Evolutionary conservation across 1,140 invertebrate genomes (phyloP).

Genomic region (Halictus rubicundus): DNA sequence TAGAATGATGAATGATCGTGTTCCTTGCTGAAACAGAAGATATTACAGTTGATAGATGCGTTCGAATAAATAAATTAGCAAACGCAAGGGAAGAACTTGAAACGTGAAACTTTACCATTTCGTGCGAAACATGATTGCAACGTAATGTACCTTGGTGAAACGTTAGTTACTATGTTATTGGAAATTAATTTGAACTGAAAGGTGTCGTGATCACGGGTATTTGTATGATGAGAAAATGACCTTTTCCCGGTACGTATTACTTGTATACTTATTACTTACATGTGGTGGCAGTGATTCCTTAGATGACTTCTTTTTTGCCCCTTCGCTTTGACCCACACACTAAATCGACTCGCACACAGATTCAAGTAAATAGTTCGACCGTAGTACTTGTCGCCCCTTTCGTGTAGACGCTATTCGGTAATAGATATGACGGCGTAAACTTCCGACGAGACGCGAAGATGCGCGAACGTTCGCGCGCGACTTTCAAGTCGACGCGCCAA

Average conservation of each 20-base stretch:
- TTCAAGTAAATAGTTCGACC: slow-evolving; percentile 52
- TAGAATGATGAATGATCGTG: slow-evolving; percentile 79
- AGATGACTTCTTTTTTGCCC: slow-evolving; percentile 57
- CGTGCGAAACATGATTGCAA: slow-evolving; percentile 74
- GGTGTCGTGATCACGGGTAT: neutral
- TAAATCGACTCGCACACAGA: slow-evolving; percentile 51
- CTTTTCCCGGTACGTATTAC: slow-evolving; percentile 44
- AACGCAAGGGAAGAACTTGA: neutral
- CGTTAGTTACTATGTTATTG: slow-evolving; percentile 52
- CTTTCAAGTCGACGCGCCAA: neutral
- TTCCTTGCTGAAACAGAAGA: slow-evolving; percentile 74
- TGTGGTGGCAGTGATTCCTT: slow-evolving; percentile 43
- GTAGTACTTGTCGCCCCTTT: slow-evolving; percentile 51
- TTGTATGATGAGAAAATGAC: neutral
- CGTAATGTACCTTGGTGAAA: slow-evolving; percentile 22
- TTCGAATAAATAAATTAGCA: neutral
- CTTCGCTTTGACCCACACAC: slow-evolving; percentile 49
- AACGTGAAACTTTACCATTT: slow-evolving; percentile 72
- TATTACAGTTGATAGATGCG: neutral
- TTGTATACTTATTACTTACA: slow-evolving; percentile 50
- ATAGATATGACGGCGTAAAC: slow-evolving; percentile 27
- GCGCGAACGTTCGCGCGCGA: slow-evolving; percentile 7
- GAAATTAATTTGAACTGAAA: slow-evolving; percentile 41
- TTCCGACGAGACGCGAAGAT: slow-evolving; percentile 15
- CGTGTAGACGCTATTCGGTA: slow-evolving; percentile 36